A percentile compares a stretch with the other conserved stretches of the same genome.
Evolutionary conservation across 92 coral and sea anemone genomes (phyloP).

Genomic region (Diadumene lineata): DNA sequence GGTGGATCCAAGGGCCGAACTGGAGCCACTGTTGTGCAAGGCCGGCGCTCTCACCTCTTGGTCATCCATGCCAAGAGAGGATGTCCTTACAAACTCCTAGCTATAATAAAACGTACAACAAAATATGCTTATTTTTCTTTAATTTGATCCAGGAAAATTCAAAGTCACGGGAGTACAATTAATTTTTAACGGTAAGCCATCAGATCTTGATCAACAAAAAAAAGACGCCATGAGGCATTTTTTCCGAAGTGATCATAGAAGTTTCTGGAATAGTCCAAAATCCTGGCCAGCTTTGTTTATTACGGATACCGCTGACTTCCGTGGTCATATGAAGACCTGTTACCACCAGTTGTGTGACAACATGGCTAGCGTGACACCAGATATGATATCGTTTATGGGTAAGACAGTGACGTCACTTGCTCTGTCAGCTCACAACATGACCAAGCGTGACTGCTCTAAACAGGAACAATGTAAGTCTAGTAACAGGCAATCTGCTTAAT

Average conservation of each 20-base stretch:
- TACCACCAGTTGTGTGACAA: conserved; percentile 62
- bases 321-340: conserved; percentile 67
- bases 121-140: background rate
- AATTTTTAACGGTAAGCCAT: conserved; percentile 28
- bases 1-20: too few species aligned
- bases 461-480: background rate
- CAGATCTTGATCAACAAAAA: background rate
- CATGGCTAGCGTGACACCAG: conserved; percentile 54
- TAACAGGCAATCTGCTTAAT: background rate
- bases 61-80: too few species aligned
- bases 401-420: conserved; percentile 52
- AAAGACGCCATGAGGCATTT: background rate
- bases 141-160: conserved; percentile 15
- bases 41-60: too few species aligned
- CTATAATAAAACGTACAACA: too few species aligned
- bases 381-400: conserved; percentile 48
- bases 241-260: conserved; percentile 57
- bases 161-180: background rate
- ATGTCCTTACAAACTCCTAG: too few species aligned
- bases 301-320: conserved; percentile 71
- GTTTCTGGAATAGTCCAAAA: conserved; percentile 42
- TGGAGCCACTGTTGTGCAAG: too few species aligned
- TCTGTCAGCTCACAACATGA: conserved; percentile 25
- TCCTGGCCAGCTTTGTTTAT: conserved; percentile 62
- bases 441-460: background rate